These are phyloP conservation scores for Diadegma fenestrale DNA, from an alignment of 2,888 invertebrate genomes.

Conservation along the genomic window DNA sequence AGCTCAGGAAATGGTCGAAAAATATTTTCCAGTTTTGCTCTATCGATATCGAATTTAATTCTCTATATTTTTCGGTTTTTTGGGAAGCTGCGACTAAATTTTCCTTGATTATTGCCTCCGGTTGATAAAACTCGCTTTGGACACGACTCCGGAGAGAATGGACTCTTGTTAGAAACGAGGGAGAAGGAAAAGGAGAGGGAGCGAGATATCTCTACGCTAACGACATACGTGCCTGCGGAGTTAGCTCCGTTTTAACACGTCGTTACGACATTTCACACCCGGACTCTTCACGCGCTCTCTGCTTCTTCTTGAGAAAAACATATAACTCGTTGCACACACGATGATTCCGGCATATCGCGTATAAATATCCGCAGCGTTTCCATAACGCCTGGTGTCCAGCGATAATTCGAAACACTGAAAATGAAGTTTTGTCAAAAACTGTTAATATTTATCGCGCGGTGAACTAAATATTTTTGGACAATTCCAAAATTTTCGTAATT, in stretches of 20 bases:
- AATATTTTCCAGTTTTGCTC: background rate
- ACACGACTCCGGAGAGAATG: conserved; percentile 20
- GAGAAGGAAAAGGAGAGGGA: conserved; percentile 9
- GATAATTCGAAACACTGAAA: too few relatives aligned
- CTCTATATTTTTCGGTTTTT: background rate
- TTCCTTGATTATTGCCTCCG: conserved; percentile 9
- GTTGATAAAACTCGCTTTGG: background rate
- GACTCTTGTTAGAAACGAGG: conserved; percentile 41
- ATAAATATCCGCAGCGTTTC: conserved; percentile 3
- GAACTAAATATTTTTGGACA: too few relatives aligned
- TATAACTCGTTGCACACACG: conserved; percentile 36
- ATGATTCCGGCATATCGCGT: conserved; percentile 25
- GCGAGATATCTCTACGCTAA: conserved; percentile 60
- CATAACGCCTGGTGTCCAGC: conserved; percentile 22
- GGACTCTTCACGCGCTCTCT: conserved; percentile 13
- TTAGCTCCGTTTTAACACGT: conserved; percentile 81
- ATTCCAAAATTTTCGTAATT: too few relatives aligned
- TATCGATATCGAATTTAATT: background rate
- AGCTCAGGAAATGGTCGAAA: background rate
- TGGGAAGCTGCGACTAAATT: background rate
- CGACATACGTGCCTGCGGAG: conserved; percentile 71
- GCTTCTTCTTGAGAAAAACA: conserved; percentile 43
- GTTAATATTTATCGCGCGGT: too few relatives aligned
- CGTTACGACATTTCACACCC: conserved; percentile 84
- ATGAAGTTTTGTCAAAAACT: too few relatives aligned